Evolutionary conservation across 2,113 vertebrate species (phyloP), one percentile per base, ranked within the genome.

Genomic region (Microcebus jonahi): DNA sequence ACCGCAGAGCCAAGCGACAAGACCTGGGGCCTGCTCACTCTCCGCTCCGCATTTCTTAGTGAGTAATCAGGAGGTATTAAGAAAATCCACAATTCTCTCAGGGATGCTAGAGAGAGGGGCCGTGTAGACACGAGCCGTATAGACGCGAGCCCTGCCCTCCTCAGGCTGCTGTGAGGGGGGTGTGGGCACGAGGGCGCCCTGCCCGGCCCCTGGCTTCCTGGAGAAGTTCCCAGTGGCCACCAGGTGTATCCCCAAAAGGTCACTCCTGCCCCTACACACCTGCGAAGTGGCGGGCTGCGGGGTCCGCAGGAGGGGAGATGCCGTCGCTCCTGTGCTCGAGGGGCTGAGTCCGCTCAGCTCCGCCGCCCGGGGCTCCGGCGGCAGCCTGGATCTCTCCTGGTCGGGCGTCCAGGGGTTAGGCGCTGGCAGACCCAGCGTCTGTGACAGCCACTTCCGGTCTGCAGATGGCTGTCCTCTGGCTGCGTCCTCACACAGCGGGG

Each of bases 101-200:
- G 29, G 34, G 59, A 61, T 0, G 0, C 39, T 36, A 21, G 59
- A 34, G 59, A 34, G 23, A 36, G 13, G 7, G 25, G 25, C 11
- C 0, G 0, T 7, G 68, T 18, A 13, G 80, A 59, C 9, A 6
- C 1, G 1, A n/a, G 12, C 13, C 50, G 45, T 45, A 8, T 45
- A 45, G 45, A 45, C 45, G 45, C 0, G 1, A n/a, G 12, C 13
- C 50, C 21, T 3, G 2, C 6, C 21, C 42, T 17, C 1, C 0
- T 0, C 4, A 2, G 2, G 15, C 5, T 12, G 1, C 36, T 7
- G 39, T 8, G 21, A 68, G 3, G 21, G 2, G 68, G 29, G 27
- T 6, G 0, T 0, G 9, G 23, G 12, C 36, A 2, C 63, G 6
- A 34, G n/a, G 10, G 4, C 8, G 1, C 39, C 55, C 6, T 48